Conservation (phyloP, 2,797 vertebrate species). For the Sebastes flavidus region DNA sequence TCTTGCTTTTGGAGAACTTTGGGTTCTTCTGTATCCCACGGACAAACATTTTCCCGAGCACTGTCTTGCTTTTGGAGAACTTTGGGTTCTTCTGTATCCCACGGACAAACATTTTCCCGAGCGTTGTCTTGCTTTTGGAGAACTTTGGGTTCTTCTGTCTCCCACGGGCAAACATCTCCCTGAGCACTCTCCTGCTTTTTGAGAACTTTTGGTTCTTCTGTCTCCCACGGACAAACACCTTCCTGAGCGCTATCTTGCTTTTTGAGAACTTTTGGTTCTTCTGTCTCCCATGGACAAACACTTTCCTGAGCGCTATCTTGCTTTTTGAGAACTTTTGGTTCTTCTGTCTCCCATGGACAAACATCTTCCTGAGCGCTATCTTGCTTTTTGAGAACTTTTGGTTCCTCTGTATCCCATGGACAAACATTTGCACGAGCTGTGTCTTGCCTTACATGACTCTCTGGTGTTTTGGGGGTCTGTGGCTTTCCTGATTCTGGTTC, state of each 20-base stretch:
- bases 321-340: conserved; percentile 1
- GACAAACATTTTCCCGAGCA: background rate
- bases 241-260: background rate
- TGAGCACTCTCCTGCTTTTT: fast-evolving
- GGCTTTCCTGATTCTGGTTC: conserved; percentile 19
- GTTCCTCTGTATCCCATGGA: conserved; percentile 45
- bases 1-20: conserved; percentile 26
- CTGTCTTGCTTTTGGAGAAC: conserved; percentile 32
- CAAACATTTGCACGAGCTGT: background rate
- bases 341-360: conserved; percentile 39
- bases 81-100: conserved; percentile 37
- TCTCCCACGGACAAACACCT: conserved; percentile 24
- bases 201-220: background rate
- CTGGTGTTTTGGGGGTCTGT: background rate
- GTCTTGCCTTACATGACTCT: background rate
- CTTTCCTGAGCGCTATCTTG: background rate
- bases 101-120: conserved; percentile 30
- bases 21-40: conserved; percentile 36
- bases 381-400: no score
- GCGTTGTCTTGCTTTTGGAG: background rate
- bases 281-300: background rate
- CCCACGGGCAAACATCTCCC: no score
- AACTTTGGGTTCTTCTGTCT: background rate
- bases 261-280: no score
- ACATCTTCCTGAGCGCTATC: background rate